Evolutionary conservation across 2,113 vertebrate genomes (phyloP), one percentile per base, ranked within the genome.

Genomic region (Guaruba guarouba): DNA sequence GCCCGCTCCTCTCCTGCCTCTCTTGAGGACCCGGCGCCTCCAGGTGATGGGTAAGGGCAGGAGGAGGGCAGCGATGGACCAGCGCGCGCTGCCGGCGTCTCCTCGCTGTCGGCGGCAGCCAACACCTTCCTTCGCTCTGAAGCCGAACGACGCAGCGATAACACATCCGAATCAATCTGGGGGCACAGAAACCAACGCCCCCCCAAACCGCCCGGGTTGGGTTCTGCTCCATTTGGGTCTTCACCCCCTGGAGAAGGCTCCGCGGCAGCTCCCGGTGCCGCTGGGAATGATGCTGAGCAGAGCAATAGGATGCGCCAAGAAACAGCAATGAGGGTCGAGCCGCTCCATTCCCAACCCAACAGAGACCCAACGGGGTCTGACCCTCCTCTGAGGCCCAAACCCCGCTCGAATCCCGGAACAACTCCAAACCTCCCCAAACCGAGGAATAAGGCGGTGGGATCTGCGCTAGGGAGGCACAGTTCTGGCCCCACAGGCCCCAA

Each of bases 351-450:
- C 7, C 27, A 6, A 2, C 61, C 24, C 35, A 7, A 18, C 0
- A 17, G 35, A 22, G 25, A 17, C 54, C 29, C 2, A 0, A n/a
- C 1, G 11, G 4, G 16, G 35, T 35, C 35, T 35, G 35, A 37
- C 35, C 24, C 51, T 46, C 35, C 39, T 37, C 62, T 61, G 66
- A 88, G 52, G 23, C 57, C 57, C 77, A 46, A 8, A 61, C 41
- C 2, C 3, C 0, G 0, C 9, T 46, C 8, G 0, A 52, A 76
- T 24, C 33, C 37, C 59, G 13, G 13, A 44, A 19, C 13, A n/a
- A 2, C 27, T 55, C 23, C 55, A 46, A 33, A 5, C 2, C 25
- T 23, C n/a, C 33, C 5, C 0, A 7, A 29, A 69, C 29, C 0
- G 6, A 35, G 9, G 23, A 33, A 39, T 18, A 22, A 54, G 1